Evolutionary conservation across 2,888 invertebrate species (phyloP), one percentile per base, ranked within the genome.

Genomic region (Helleia helle): DNA sequence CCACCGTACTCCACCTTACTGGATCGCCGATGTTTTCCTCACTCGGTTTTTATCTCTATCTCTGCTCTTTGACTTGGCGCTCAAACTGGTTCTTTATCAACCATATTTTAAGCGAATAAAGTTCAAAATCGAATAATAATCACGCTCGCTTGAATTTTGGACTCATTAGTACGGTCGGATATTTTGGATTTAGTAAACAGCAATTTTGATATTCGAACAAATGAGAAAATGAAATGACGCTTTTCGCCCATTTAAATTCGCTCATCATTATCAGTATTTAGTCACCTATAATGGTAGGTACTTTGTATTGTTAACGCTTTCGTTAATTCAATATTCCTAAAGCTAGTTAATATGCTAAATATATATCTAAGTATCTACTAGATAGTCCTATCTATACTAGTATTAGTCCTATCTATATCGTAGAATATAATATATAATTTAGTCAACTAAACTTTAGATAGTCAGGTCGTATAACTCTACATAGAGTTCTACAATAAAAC

Each of bases 51-150:
- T 76, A 77, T 77, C 75, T 77, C 68, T 67, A 53, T 71, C 64
- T 65, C 62, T 73, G 74, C 80, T 83, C 80, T 83, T 75, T 81
- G 81, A 81, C 81, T 79, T 70, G 75, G 75, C 70, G 72, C 61
- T 55, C 59, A 48, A 46, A 46, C 50, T 48, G 49, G 50, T 52
- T 17, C 12, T 55, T 61, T 57, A 49, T 64, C 62, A 56, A 66
- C 77, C 67, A 63, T 80, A 74, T 59, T 36, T 11, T 34, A 1
- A 40, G 36, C 8, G 2, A 0, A 41, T 64, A 75, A 63, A 59
- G 65, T 51, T 45, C 49, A 46, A 55, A 59, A 52, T 75, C 49
- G 49, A 45, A 27, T 48, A 44, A n/a, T 41, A 38, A 48, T 48
- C 28, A 44, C 53, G 55, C 56, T 54, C 55, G 62, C 57, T 55